A percentile compares a stretch with the other conserved stretches of the same genome.
Conservation (phyloP, 1,140 invertebrate genomes). For the Chionoecetes opilio region DNA sequence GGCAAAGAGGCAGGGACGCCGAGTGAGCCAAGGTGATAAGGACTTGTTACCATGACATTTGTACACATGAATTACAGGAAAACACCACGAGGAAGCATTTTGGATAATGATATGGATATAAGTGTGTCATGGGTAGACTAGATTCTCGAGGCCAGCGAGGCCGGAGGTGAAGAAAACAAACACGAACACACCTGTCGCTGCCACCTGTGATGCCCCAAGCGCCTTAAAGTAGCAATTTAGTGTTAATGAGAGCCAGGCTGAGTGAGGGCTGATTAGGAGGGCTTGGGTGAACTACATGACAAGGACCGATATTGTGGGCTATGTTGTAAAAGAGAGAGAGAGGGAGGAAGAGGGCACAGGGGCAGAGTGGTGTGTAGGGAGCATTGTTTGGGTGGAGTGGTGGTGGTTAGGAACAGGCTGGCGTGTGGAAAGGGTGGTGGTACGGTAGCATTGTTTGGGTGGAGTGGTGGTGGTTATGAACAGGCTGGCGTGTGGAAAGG, state of each 20-base stretch:
- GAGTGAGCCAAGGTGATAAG: neutral
- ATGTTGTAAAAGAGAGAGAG: neutral
- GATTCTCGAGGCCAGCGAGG: neutral
- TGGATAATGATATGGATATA: neutral
- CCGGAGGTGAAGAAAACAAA: neutral
- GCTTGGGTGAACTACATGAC: neutral
- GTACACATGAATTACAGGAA: neutral
- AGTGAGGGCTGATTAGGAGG: neutral
- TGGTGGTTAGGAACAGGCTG: no score
- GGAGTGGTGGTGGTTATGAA: neutral
- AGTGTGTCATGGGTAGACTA: conserved; percentile 4
- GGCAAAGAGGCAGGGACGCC: neutral
- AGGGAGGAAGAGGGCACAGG: no score
- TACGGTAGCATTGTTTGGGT: neutral
- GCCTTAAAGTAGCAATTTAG: neutral
- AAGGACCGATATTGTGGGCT: neutral
- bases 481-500: no score
- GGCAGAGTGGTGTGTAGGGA: no score
- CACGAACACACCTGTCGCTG: neutral
- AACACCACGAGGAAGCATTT: neutral
- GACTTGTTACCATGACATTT: neutral
- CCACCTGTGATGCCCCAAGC: neutral
- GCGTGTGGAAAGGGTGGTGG: no score
- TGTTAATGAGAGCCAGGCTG: neutral
- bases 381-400: no score